Conservation (phyloP, 2,113 vertebrate genomes). For the Addax nasomaculatus region DNA sequence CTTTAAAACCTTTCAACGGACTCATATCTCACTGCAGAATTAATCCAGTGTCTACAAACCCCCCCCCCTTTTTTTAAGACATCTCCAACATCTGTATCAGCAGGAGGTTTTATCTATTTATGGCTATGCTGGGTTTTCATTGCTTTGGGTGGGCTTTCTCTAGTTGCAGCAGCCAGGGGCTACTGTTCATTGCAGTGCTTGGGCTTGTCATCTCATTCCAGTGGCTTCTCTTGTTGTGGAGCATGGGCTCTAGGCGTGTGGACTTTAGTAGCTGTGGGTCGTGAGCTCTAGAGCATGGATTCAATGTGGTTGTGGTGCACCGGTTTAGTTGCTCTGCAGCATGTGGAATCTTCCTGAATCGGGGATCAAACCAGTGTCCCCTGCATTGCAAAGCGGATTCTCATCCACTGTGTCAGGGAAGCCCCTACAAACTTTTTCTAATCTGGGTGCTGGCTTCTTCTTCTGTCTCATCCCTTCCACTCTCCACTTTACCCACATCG, state of each 20-base stretch:
- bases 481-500: fast-evolving
- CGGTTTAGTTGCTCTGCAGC: neutral
- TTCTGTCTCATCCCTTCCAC: neutral
- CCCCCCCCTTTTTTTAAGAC: fast-evolving
- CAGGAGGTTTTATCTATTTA: neutral
- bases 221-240: neutral
- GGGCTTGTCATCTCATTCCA: neutral
- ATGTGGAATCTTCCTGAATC: neutral
- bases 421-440: neutral
- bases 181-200: neutral
- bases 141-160: neutral
- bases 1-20: neutral
- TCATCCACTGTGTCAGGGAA: neutral
- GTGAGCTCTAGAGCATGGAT: neutral
- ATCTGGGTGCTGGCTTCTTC: neutral
- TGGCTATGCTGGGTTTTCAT: neutral
- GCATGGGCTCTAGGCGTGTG: neutral
- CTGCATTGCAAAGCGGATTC: neutral
- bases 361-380: neutral
- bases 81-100: neutral
- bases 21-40: neutral
- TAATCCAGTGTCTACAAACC: neutral
- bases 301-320: neutral
- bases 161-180: neutral
- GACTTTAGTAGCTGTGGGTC: neutral